Base-by-base conservation (phyloP, 2,888 invertebrate species). In the Eupithecia subumbrata region DNA sequence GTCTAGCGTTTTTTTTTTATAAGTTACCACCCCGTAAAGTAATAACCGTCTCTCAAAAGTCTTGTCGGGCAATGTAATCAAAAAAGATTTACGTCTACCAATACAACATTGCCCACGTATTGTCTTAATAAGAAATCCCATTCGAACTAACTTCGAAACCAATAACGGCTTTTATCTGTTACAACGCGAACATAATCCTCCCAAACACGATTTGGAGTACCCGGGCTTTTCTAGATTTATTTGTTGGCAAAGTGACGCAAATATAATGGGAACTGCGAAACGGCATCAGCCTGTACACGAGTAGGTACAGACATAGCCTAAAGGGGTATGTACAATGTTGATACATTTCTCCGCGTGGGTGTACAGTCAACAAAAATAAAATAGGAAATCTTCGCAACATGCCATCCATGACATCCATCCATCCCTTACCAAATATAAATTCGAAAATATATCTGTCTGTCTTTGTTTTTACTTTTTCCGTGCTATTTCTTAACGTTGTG, bases 221-320 rank as follows among this genome's bases (percentile, higher is more conserved):
- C 71, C 69, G 68, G 67, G 75, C 43, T 63, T 69, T 74, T 34
- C 64, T 66, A 72, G 78, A 76, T 78, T 78, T 78, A 78, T 78
- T 67, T 76, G 75, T 67, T 66, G 64, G 72, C 75, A 69, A 75
- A 73, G 64, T 56, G 71, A 71, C 72, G 71, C 71, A 45, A 73
- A 77, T 75, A 75, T 73, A 73, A 63, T 43, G 73, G 56, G 22
- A 71, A 68, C 40, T 67, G 40, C 22, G 12, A 40, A 67, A 40
- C 22, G 25, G 25, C 60, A 60, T 60, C 60, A 60, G 60, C 60
- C 60, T 60, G 22, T 60, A 60, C 22, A 22, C 22, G n/a, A 14
- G 60, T n/a, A n/a, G n/a, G n/a, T 60, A 60, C 60, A 56, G 60
- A 1, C 60, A 14, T 60, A 60, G 60, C 60, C 60, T 60, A 25